Conservation (phyloP, 2,797 vertebrate species). For the Lacerta bilineata region DNA sequence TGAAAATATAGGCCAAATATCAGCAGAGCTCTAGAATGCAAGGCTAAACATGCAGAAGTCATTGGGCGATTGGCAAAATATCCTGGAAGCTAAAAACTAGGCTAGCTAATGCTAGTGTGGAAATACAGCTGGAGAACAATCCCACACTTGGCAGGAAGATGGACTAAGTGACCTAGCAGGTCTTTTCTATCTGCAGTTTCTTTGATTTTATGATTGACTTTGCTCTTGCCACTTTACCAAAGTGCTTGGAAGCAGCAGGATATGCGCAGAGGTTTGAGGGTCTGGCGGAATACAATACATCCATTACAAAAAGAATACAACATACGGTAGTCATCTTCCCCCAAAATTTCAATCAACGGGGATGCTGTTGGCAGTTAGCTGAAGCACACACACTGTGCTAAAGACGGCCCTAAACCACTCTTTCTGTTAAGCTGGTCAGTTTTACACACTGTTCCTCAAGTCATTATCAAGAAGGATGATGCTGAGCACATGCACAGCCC, state of each 20-base stretch:
- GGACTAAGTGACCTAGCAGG: slow-evolving; percentile 2
- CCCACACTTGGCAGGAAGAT: slow-evolving; percentile 2
- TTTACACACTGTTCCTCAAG: slow-evolving; percentile 18
- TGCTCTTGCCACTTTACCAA: not conserved
- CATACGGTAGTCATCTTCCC: not conserved
- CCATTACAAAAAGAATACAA: not conserved
- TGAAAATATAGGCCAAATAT: slow-evolving; percentile 20
- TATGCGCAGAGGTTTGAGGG: not conserved
- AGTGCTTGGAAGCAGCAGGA: not conserved
- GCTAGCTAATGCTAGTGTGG: not conserved
- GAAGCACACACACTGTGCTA: not conserved
- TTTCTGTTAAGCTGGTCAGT: not conserved
- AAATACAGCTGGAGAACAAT: not conserved
- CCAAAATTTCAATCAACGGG: slow-evolving; percentile 1
- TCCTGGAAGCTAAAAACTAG: not conserved
- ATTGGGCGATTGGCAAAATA: not conserved
- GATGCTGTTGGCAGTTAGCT: not conserved
- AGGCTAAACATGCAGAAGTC: not conserved
- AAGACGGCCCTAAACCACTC: not conserved
- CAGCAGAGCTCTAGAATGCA: slow-evolving; percentile 1
- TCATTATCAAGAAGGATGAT: not conserved
- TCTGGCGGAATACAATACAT: not conserved
- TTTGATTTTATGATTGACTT: slow-evolving; percentile 26
- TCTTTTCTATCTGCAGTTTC: not conserved
- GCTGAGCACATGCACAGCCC: not conserved